phyloP scores from a whole-genome alignment of 2,888 invertebrate genomes.

The Drosophila robusta region DNA sequence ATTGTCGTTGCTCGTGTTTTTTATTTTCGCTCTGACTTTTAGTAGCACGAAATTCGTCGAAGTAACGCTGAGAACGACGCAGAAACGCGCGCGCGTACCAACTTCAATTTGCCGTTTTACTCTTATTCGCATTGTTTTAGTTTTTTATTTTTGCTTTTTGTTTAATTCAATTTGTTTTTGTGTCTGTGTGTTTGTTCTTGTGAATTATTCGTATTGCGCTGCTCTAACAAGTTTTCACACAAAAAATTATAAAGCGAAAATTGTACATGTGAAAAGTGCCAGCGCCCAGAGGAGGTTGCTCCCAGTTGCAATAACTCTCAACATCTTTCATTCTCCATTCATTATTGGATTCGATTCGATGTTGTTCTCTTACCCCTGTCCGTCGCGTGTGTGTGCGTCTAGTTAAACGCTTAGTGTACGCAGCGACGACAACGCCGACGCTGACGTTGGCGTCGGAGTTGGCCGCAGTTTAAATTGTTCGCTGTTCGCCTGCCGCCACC shows the following conservation, averaged over 20 bases:
- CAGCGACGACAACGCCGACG: constrained; percentile 31
- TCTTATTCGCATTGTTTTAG: constrained; percentile 20
- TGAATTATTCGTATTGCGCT: constrained; percentile 8
- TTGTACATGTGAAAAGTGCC: constrained; percentile 22
- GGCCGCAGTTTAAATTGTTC: constrained; percentile 27
- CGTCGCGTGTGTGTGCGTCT: constrained; percentile 16
- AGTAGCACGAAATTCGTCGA: constrained; percentile 59
- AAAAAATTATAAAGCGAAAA: constrained; percentile 23
- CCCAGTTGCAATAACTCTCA: constrained; percentile 15
- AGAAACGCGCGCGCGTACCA: constrained; percentile 68
- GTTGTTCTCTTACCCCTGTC: constrained; percentile 28
- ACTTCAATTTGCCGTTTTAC: constrained; percentile 47
- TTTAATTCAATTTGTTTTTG: constrained; percentile 10
- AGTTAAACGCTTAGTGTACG: constrained; percentile 11
- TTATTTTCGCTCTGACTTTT: constrained; percentile 52
- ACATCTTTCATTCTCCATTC: constrained; percentile 3
- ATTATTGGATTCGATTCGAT: constrained; percentile 21
- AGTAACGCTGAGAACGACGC: constrained; percentile 61
- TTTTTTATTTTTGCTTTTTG: constrained; percentile 15
- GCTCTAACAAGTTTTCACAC: constrained; percentile 16
- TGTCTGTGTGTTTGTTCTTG: constrained; percentile 19
- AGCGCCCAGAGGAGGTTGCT: constrained; percentile 7
- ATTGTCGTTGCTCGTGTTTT: constrained; percentile 43
- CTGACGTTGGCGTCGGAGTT: constrained; percentile 29
- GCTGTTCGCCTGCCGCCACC: constrained; percentile 5